Percentiles rank a stretch among this genome's conserved stretches.
Conservation (phyloP, 2,888 invertebrate species). For the Diaprepes abbreviatus region DNA sequence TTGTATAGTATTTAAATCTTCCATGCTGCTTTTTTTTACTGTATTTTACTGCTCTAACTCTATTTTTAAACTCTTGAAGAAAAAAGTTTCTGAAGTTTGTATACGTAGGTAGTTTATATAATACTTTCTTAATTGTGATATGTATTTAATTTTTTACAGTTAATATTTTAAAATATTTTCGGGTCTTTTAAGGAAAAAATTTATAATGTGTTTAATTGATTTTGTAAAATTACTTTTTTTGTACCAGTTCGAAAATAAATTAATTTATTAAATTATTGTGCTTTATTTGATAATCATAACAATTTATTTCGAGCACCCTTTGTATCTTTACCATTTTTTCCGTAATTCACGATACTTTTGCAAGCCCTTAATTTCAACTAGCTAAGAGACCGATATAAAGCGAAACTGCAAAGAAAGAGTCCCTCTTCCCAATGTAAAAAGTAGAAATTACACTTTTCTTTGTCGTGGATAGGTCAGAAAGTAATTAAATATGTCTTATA, state of each 20-base stretch:
- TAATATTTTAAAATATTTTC: constrained; percentile 22
- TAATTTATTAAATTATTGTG: constrained; percentile 30
- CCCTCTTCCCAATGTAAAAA: too few species aligned
- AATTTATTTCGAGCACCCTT: too few species aligned
- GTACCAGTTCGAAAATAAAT: constrained; percentile 35
- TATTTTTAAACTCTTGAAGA: neutral
- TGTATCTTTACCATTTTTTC: too few species aligned
- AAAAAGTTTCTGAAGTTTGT: neutral
- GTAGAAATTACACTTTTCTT: too few species aligned
- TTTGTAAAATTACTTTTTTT: constrained; percentile 21
- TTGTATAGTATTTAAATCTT: neutral
- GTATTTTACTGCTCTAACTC: neutral
- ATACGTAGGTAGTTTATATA: constrained; percentile 17
- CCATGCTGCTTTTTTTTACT: neutral
- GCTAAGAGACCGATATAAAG: too few species aligned
- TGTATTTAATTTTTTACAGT: constrained; percentile 35
- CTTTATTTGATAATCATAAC: too few species aligned
- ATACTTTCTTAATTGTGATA: constrained; percentile 41
- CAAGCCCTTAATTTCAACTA: too few species aligned
- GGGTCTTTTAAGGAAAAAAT: neutral
- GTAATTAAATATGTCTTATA: too few species aligned
- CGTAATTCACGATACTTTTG: too few species aligned
- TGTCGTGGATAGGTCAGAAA: too few species aligned
- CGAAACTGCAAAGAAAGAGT: too few species aligned
- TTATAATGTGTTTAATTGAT: neutral